These are phyloP conservation scores for Lamproptera curius DNA, from an alignment of 2,888 invertebrate genomes.

Conservation along the genomic window DNA sequence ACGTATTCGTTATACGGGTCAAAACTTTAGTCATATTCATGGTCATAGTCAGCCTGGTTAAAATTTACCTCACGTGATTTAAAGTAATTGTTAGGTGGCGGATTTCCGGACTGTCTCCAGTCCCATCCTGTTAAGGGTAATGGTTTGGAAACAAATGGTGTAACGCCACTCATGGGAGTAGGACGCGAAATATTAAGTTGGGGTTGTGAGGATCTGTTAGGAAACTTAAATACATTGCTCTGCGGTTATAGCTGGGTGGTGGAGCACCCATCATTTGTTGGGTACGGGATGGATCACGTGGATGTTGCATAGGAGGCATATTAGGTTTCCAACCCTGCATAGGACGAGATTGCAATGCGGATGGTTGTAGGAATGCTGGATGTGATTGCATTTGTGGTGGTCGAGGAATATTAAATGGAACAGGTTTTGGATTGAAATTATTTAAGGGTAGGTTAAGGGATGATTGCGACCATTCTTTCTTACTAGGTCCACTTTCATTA, in stretches of 20 bases:
- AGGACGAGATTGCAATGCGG: background rate
- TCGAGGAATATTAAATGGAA: background rate
- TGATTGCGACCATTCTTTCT: background rate
- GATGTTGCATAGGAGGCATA: background rate
- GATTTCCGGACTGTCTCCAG: background rate
- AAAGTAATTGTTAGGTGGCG: background rate
- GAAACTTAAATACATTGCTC: background rate
- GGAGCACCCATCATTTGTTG: background rate
- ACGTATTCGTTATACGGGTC: background rate
- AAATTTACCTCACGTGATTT: conserved; percentile 1
- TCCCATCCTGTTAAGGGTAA: background rate
- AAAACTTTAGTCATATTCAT: background rate
- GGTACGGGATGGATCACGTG: background rate
- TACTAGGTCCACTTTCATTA: background rate
- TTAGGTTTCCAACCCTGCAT: background rate
- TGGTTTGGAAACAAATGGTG: background rate
- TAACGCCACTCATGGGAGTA: background rate
- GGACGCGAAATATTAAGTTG: background rate
- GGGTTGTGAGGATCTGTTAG: background rate
- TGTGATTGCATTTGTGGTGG: background rate
- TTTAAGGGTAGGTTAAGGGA: background rate
- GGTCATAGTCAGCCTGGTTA: background rate
- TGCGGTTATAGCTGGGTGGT: background rate
- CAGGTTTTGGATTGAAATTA: background rate
- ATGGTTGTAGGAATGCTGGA: background rate